A percentile compares a stretch with the other conserved stretches of the same genome.
phyloP scores from a whole-genome alignment of 2,888 invertebrate genomes.

The Conistra vaccinii region DNA sequence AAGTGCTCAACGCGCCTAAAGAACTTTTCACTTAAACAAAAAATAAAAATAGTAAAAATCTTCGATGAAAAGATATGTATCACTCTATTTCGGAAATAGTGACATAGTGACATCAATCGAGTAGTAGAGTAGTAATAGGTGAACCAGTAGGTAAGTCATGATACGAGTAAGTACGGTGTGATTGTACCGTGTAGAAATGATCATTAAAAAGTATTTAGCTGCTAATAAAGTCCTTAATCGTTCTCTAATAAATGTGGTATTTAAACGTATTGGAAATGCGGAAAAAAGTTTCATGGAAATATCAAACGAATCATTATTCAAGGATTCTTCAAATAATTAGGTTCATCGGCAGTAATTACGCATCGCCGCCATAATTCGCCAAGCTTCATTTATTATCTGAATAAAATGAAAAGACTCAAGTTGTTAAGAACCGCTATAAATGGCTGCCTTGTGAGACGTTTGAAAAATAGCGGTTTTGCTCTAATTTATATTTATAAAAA shows the following conservation, averaged over 20 bases:
- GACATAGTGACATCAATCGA: not conserved
- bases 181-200: not conserved
- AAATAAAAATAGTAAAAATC: too few species aligned
- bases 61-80: too few species aligned
- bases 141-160: not conserved
- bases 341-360: constrained; percentile 57
- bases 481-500: constrained; percentile 12
- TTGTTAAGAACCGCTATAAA: constrained; percentile 53
- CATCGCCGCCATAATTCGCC: constrained; percentile 43
- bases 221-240: not conserved
- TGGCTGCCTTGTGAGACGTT: constrained; percentile 6
- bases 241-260: constrained; percentile 9
- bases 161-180: not conserved
- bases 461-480: constrained; percentile 16
- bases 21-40: too few species aligned
- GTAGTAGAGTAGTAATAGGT: not conserved
- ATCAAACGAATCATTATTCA: constrained; percentile 52
- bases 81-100: not conserved
- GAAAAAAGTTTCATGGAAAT: constrained; percentile 41
- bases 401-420: constrained; percentile 51
- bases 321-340: constrained; percentile 55
- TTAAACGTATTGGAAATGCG: not conserved
- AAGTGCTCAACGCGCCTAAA: too few species aligned
- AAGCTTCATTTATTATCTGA: constrained; percentile 51
- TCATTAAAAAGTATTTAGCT: too few species aligned